Evolutionary conservation across 2,888 invertebrate genomes (phyloP).

Genomic region (Heterodera filipjevi): DNA sequence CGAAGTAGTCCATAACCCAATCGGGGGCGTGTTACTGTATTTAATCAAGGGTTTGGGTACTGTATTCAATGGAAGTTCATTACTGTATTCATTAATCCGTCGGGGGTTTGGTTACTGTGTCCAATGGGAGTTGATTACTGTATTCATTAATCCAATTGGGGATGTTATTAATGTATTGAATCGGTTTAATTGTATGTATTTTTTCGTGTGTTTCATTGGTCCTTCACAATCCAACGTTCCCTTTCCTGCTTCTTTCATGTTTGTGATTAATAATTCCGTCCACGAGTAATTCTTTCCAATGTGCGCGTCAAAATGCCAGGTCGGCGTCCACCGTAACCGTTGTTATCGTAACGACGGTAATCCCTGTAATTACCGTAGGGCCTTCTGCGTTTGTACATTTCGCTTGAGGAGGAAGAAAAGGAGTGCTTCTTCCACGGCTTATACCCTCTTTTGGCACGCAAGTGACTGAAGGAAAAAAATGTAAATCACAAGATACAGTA

Average conservation of each 20-base stretch:
- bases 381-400: neutral
- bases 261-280: neutral
- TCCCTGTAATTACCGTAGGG: neutral
- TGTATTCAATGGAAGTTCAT: too few species aligned
- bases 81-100: too few species aligned
- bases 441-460: slow-evolving; percentile 14
- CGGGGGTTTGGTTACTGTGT: too few species aligned
- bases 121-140: neutral
- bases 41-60: too few species aligned
- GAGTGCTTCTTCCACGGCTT: slow-evolving; percentile 19
- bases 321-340: neutral
- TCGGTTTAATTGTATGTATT: too few species aligned
- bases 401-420: slow-evolving; percentile 22
- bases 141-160: neutral
- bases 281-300: slow-evolving; percentile 11
- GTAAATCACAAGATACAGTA: neutral
- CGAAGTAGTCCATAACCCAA: too few species aligned
- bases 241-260: too few species aligned
- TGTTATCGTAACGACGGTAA: neutral
- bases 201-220: too few species aligned
- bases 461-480: neutral
- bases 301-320: slow-evolving; percentile 13
- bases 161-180: too few species aligned
- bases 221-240: too few species aligned
- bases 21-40: too few species aligned